These are phyloP conservation scores for Tryphoninae sp. DNA, from an alignment of 2,888 invertebrate genomes.

Conservation along the genomic window DNA sequence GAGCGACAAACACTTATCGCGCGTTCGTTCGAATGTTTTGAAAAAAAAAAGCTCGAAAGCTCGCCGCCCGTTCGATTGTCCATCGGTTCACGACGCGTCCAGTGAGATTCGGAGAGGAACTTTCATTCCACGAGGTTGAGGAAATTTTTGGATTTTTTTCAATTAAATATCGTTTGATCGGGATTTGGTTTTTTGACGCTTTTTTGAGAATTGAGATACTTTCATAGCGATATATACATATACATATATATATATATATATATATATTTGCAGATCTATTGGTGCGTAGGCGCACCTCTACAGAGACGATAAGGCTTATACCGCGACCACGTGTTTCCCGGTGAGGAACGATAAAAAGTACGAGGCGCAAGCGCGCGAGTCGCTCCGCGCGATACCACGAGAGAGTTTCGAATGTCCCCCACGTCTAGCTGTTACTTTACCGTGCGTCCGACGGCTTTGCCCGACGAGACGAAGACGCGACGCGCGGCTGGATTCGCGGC, in stretches of 20 bases:
- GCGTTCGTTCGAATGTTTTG: too few relatives aligned
- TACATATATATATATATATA: not conserved
- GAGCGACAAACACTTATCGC: too few relatives aligned
- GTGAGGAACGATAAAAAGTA: conserved; percentile 58
- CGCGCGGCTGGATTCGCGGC: conserved; percentile 22
- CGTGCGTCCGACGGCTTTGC: conserved; percentile 37
- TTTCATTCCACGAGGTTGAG: too few relatives aligned
- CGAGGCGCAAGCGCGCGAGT: conserved; percentile 71
- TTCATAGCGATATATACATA: not conserved
- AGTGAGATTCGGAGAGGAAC: too few relatives aligned
- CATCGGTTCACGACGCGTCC: too few relatives aligned
- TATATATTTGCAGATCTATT: not conserved
- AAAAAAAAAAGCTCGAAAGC: too few relatives aligned
- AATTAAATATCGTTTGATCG: too few relatives aligned
- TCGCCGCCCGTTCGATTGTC: too few relatives aligned
- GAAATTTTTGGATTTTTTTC: too few relatives aligned
- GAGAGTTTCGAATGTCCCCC: conserved; percentile 71
- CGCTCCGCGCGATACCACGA: conserved; percentile 56
- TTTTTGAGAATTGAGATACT: too few relatives aligned
- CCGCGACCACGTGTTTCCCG: conserved; percentile 61
- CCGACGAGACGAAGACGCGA: conserved; percentile 40
- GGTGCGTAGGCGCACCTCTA: not conserved
- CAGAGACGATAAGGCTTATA: not conserved
- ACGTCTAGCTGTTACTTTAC: conserved; percentile 62
- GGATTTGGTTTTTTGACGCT: too few relatives aligned